Base-by-base conservation (phyloP, 2,888 invertebrate genomes). In the Chrysodeixis includens region DNA sequence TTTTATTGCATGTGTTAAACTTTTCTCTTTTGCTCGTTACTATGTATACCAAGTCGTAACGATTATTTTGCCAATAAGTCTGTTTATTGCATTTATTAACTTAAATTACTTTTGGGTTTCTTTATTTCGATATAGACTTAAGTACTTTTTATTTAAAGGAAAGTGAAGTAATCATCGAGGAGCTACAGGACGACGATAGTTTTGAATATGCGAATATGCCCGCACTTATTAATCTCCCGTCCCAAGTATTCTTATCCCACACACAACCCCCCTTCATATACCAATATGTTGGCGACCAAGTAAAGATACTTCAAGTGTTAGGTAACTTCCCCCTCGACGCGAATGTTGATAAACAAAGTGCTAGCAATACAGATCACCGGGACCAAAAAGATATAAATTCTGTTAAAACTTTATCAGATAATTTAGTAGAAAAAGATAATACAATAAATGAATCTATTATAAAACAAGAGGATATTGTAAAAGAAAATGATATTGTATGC, bases 71-170 rank as follows among this genome's bases (percentile, higher is more conserved):
- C 80, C 55, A 65, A 77, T 73, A 90, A 93, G 92, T 92, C 92
- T 94, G 91, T 88, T 83, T 81, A 81, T 72, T 89, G 93, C 94
- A 94, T 94, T 94, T 94, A 93, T 85, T 92, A 90, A 84, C 79
- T 78, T 85, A 69, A 76, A 79, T 79, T 72, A 74, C 81, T 78
- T 62, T 78, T 82, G 53, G 75, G 70, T 80, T 80, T 85, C 70
- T 78, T 85, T 82, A 81, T 79, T 88, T 88, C 90, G 89, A 92
- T 92, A 79, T 91, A 93, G 91, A 93, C 92, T 89, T 89, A 91
- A 90, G 86, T 82, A 85, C 88, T 92, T 94, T 94, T 92, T 93
- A 94, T 94, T 95, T 95, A 92, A 95, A 95, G 95, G 95, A 90
- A 85, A 90, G 88, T 86, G 93, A 93, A 91, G 92, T 94, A 75